Evolutionary conservation across 2,888 invertebrate genomes (phyloP).

Genomic region (Archaeoteleia sp.): DNA sequence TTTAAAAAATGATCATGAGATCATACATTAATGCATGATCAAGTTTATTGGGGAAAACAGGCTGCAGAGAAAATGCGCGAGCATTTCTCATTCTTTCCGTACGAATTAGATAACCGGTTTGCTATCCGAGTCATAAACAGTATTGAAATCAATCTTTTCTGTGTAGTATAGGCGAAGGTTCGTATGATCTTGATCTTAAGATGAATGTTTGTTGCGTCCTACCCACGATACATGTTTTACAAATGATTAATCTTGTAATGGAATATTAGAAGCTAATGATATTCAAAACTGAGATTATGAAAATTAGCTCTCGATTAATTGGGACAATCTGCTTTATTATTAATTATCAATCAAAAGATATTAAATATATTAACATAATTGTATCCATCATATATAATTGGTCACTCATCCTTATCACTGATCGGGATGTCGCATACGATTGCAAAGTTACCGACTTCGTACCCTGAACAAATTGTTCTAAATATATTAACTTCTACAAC

Average conservation of each 20-base stretch:
- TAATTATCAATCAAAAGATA: too few relatives aligned
- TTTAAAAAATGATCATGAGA: too few relatives aligned
- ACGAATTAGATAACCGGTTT: constrained; percentile 16
- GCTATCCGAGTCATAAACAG: constrained; percentile 9
- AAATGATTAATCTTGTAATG: constrained; percentile 6
- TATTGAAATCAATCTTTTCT: constrained; percentile 16
- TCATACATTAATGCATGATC: not conserved
- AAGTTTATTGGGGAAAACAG: not conserved
- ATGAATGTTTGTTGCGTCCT: constrained; percentile 14
- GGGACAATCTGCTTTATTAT: too few relatives aligned
- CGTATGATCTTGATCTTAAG: constrained; percentile 14
- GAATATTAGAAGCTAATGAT: not conserved
- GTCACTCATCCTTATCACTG: too few relatives aligned
- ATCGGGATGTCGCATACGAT: too few relatives aligned
- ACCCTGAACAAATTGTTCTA: too few relatives aligned
- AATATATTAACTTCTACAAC: too few relatives aligned
- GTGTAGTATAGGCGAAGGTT: constrained; percentile 1
- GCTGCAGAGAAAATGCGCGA: constrained; percentile 2
- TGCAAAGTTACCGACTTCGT: too few relatives aligned
- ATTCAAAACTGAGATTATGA: not conserved
- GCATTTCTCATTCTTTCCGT: constrained; percentile 6
- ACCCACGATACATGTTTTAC: constrained; percentile 1
- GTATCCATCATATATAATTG: too few relatives aligned
- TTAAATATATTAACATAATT: too few relatives aligned
- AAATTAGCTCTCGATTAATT: constrained; percentile 4